Conservation (phyloP, 2,797 vertebrate species). For the Mycteria americana region DNA sequence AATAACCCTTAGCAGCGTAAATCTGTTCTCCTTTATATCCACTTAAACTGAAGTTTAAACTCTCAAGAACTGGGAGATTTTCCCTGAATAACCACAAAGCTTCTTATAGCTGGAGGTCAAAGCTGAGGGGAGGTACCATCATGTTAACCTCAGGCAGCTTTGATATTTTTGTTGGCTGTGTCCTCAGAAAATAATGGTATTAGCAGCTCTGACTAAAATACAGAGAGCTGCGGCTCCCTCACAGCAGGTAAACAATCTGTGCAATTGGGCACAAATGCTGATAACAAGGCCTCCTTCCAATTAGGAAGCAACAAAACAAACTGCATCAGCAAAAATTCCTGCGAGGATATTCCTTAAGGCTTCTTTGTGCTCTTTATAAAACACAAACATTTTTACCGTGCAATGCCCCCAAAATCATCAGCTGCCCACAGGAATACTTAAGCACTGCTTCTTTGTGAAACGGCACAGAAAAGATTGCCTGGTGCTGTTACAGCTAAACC, state of each 20-base stretch:
- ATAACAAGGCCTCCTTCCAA: conserved; percentile 42
- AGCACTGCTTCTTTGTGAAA: background rate
- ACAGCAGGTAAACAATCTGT: conserved; percentile 50
- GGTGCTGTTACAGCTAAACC: background rate
- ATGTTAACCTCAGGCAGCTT: conserved; percentile 11
- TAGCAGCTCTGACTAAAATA: conserved; percentile 11
- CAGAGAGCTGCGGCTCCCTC: background rate
- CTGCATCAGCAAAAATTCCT: conserved; percentile 49
- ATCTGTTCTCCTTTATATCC: background rate
- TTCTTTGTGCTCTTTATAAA: conserved; percentile 15
- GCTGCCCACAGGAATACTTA: background rate
- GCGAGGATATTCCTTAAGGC: background rate
- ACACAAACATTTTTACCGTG: background rate
- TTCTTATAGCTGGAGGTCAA: background rate
- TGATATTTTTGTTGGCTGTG: conserved; percentile 8
- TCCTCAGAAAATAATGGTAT: conserved; percentile 24
- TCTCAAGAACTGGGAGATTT: background rate
- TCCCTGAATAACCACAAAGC: conserved; percentile 11
- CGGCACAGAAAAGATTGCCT: background rate
- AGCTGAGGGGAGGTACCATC: background rate
- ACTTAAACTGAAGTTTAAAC: background rate
- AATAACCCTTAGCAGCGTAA: background rate
- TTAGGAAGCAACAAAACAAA: conserved; percentile 50
- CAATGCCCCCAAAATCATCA: background rate
- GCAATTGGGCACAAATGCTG: conserved; percentile 40